phyloP scores from a whole-genome alignment of 2,113 vertebrate genomes.

The Serilophus lunatus region DNA sequence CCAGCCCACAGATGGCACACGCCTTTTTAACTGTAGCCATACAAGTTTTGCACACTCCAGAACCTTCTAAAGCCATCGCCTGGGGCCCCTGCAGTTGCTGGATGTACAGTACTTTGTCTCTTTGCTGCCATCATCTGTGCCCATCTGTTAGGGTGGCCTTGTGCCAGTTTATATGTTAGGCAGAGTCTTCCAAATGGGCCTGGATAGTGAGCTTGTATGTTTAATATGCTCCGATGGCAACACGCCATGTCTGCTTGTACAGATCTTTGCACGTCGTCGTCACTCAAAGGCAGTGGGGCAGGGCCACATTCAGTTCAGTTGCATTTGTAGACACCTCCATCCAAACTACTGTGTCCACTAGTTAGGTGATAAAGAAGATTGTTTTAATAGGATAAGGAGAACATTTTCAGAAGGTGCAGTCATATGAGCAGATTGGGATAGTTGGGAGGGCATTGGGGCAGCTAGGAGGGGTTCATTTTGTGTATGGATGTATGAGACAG shows the following conservation, averaged over 20 bases:
- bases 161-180: conserved; percentile 2
- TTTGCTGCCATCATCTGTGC: conserved; percentile 31
- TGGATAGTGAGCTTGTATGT: not conserved
- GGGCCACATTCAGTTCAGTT: not conserved
- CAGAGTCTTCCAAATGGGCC: conserved; percentile 1
- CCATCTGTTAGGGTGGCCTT: conserved; percentile 55
- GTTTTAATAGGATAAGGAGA: not conserved
- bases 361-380: not conserved
- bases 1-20: conserved; percentile 37
- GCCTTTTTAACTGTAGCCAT: not conserved
- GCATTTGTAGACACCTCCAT: not conserved
- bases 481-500: fast-evolving
- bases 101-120: not conserved
- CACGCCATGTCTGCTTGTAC: not conserved
- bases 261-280: not conserved
- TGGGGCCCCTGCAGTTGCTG: conserved; percentile 23
- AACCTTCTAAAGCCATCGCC: not conserved
- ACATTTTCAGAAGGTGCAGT: not conserved
- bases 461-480: not conserved
- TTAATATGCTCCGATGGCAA: not conserved
- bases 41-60: not conserved
- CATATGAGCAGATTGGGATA: not conserved
- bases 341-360: not conserved
- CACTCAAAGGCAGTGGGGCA: not conserved
- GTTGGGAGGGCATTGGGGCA: not conserved